Evolutionary conservation across 2,797 vertebrate species (phyloP).

Genomic region (Argya squamiceps): DNA sequence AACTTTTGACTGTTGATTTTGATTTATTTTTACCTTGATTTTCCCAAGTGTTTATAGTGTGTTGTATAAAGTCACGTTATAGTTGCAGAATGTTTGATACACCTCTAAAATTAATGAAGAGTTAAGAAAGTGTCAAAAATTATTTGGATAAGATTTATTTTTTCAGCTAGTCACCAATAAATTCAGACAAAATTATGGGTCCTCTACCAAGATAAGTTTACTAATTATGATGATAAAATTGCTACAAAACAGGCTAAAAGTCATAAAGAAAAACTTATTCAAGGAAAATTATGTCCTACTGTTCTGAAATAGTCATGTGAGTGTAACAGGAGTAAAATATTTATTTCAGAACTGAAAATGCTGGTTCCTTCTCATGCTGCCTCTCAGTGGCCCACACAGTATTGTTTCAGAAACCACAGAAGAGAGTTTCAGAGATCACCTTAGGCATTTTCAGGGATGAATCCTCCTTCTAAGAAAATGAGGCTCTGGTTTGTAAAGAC

Average conservation of each 20-base stretch:
- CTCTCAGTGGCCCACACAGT: not conserved
- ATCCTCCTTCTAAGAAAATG: not conserved
- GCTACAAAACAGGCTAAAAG: not conserved
- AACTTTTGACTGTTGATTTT: not conserved
- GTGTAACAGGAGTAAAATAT: not conserved
- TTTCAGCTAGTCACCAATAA: not conserved
- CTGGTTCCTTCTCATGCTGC: not conserved
- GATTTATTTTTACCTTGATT: not conserved
- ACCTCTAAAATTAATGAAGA: not conserved
- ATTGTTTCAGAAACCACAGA: not conserved
- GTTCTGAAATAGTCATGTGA: not conserved
- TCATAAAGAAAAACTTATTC: not conserved
- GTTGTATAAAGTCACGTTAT: rapidly evolving
- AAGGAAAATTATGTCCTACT: not conserved
- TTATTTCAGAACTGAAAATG: not conserved
- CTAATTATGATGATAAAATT: not conserved
- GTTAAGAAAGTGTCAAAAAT: not conserved
- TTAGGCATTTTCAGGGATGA: not conserved
- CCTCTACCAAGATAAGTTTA: not conserved
- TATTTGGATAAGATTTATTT: not conserved
- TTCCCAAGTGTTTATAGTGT: not conserved
- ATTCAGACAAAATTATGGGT: not conserved
- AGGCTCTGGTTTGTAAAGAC: not conserved
- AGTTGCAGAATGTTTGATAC: not conserved
- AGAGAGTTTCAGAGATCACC: not conserved